Conservation (phyloP, 2,113 vertebrate species). For the Amphiprion percula region DNA sequence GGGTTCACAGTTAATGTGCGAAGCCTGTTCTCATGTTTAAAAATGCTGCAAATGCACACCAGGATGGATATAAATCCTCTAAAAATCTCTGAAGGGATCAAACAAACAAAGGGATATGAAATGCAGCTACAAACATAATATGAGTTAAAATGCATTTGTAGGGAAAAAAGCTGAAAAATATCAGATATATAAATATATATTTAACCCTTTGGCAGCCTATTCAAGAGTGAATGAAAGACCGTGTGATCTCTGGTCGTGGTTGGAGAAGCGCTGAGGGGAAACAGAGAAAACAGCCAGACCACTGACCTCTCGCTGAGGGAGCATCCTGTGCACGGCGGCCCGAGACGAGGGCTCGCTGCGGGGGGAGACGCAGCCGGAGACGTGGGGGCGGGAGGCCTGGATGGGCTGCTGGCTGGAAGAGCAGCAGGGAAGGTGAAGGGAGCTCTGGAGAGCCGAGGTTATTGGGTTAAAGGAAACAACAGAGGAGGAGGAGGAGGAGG, state of each 20-base stretch:
- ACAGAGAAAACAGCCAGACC: conserved; percentile 61
- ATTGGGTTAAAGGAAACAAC: conserved; percentile 59
- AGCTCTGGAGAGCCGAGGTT: conserved; percentile 55
- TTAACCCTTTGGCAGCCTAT: conserved; percentile 48
- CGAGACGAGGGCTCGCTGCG: conserved; percentile 58
- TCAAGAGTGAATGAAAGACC: conserved; percentile 46
- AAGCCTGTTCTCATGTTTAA: conserved; percentile 12
- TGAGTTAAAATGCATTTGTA: not conserved
- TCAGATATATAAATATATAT: conserved; percentile 33
- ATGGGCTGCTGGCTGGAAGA: conserved; percentile 36
- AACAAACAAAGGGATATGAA: conserved; percentile 13
- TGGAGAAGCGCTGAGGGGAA: conserved; percentile 46
- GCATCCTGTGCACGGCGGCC: conserved; percentile 57
- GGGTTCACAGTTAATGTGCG: conserved; percentile 17
- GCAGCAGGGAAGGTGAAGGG: conserved; percentile 49
- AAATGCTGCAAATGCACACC: not conserved
- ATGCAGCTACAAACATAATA: conserved; percentile 9
- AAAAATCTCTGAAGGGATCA: not conserved
- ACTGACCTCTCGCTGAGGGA: conserved; percentile 71
- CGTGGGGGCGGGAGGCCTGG: conserved; percentile 4
- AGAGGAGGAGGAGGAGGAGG: conserved; percentile 13
- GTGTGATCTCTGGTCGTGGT: conserved; percentile 53
- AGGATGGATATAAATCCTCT: not conserved
- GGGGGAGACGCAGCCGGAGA: conserved; percentile 49
- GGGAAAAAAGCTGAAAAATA: not conserved